Percentiles rank a stretch among this genome's conserved stretches.
These are phyloP conservation scores for Andrena cerasifolii DNA, from an alignment of 1,140 invertebrate species.

Conservation along the genomic window DNA sequence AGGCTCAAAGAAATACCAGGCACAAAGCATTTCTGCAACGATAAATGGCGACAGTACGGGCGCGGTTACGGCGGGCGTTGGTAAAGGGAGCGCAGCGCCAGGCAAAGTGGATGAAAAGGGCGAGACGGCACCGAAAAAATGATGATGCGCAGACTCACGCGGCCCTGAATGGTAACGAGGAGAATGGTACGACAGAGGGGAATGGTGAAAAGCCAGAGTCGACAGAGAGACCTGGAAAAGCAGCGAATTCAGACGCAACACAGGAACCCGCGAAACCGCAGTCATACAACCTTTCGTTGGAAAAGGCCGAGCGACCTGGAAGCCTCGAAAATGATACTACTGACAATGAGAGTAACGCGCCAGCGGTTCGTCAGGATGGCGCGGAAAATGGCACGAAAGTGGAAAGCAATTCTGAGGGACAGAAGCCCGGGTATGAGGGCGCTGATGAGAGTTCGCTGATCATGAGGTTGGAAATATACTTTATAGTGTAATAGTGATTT, in stretches of 20 bases:
- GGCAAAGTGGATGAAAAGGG: background rate
- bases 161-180: background rate
- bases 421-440: no score
- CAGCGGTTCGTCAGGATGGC: background rate
- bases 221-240: background rate
- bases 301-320: background rate
- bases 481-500: no score
- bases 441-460: no score
- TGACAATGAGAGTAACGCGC: background rate
- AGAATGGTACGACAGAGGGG: background rate
- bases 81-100: background rate
- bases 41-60: background rate
- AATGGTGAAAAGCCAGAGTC: background rate
- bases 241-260: background rate
- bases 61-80: background rate
- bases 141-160: background rate
- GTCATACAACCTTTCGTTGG: background rate
- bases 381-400: background rate
- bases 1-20: background rate
- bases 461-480: no score
- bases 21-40: background rate
- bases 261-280: background rate
- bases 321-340: background rate
- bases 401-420: background rate
- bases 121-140: background rate